These are phyloP conservation scores for Poecilus cupreus DNA, from an alignment of 2,888 invertebrate species.

Conservation along the genomic window DNA sequence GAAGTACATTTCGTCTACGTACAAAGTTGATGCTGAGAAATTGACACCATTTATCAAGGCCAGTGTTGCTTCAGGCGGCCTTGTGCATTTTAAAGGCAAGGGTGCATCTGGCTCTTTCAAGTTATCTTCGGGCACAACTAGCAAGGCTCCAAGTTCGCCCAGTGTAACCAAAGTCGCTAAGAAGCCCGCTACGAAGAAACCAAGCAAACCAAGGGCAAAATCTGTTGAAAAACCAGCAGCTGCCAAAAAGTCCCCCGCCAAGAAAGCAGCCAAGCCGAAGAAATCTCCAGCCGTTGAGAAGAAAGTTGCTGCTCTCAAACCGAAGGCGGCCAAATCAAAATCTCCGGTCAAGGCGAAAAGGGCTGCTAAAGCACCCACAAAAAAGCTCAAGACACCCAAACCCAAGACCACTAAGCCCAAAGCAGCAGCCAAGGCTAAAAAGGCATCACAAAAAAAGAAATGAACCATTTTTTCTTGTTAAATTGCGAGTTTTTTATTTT, in stretches of 20 bases:
- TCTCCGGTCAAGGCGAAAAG: constrained; percentile 64
- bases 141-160: constrained; percentile 47
- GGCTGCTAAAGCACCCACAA: constrained; percentile 63
- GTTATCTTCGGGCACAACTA: constrained; percentile 66
- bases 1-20: constrained; percentile 78
- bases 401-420: constrained; percentile 66
- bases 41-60: constrained; percentile 76
- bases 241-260: constrained; percentile 64
- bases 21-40: constrained; percentile 78
- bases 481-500: constrained; percentile 20
- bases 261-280: constrained; percentile 61
- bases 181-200: constrained; percentile 62
- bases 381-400: constrained; percentile 71
- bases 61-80: constrained; percentile 74
- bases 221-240: constrained; percentile 64
- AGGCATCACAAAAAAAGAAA: constrained; percentile 14
- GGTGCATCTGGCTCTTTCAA: constrained; percentile 75
- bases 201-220: constrained; percentile 59
- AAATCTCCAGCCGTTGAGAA: constrained; percentile 63
- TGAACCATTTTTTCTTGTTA: constrained; percentile 18
- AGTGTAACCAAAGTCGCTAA: constrained; percentile 61
- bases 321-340: constrained; percentile 54
- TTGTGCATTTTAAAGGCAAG: constrained; percentile 76
- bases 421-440: constrained; percentile 12
- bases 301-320: constrained; percentile 56